These are phyloP conservation scores for Sinotaia quadrata DNA, from an alignment of 2,888 invertebrate species.

Conservation along the genomic window DNA sequence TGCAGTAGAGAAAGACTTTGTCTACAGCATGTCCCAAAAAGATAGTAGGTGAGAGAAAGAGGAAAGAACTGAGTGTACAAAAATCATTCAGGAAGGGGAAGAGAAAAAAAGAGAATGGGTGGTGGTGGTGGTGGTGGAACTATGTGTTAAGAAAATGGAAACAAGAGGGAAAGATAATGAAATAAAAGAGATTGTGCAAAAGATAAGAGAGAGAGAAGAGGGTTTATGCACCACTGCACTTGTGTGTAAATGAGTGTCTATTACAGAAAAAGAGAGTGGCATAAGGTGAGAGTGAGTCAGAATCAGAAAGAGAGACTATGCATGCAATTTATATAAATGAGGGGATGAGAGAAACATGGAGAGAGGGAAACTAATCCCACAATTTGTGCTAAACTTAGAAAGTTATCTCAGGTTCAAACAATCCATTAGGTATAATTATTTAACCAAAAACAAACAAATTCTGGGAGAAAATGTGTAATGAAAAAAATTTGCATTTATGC, in stretches of 20 bases:
- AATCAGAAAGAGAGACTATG: conserved; percentile 15
- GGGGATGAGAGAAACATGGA: conserved; percentile 8
- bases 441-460: no score
- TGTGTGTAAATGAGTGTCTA: background rate
- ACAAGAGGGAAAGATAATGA: background rate
- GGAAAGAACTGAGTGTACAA: background rate
- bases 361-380: no score
- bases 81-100: background rate
- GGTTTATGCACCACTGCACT: no score
- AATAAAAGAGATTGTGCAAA: background rate
- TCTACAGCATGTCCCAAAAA: no score
- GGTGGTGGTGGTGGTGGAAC: background rate
- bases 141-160: background rate
- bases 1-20: no score
- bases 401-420: no score
- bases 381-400: no score
- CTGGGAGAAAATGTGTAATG: no score
- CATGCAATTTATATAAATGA: no score
- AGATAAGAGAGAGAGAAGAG: background rate
- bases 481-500: no score
- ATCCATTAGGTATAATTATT: no score
- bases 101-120: background rate
- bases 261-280: conserved; percentile 1
- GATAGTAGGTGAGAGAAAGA: background rate
- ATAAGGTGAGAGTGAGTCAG: conserved; percentile 21